Evolutionary conservation across 2,113 vertebrate genomes (phyloP).

Genomic region (Sebastes schlegelii): DNA sequence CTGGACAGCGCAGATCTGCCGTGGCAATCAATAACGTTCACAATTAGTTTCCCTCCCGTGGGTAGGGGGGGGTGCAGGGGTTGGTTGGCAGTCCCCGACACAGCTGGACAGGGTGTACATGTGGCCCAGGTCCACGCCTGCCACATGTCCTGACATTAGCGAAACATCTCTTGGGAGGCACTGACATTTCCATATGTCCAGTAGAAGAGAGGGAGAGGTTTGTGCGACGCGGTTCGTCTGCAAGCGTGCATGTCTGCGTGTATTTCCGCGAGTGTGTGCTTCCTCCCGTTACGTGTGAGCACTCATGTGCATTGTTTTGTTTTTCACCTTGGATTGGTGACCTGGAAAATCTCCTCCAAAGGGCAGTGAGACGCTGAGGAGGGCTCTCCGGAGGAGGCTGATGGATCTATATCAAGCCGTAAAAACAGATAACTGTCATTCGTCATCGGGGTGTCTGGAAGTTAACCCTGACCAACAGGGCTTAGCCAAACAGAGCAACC

Average conservation of each 20-base stretch:
- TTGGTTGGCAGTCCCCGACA: slow-evolving; percentile 60
- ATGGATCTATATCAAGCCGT: slow-evolving; percentile 75
- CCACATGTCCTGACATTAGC: slow-evolving; percentile 81
- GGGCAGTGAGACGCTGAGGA: slow-evolving; percentile 42
- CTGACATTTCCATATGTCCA: slow-evolving; percentile 79
- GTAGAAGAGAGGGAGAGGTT: slow-evolving; percentile 37
- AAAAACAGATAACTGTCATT: slow-evolving; percentile 81
- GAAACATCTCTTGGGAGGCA: slow-evolving; percentile 61
- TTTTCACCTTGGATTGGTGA: slow-evolving; percentile 80
- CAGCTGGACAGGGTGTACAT: slow-evolving; percentile 72
- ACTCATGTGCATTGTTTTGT: slow-evolving; percentile 62
- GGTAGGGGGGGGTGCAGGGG: slow-evolving; percentile 28
- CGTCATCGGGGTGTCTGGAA: slow-evolving; percentile 66
- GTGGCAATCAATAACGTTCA: slow-evolving; percentile 84
- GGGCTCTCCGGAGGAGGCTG: slow-evolving; percentile 60
- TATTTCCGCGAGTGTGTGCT: slow-evolving; percentile 1
- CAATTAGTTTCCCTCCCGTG: slow-evolving; percentile 82
- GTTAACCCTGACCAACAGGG: slow-evolving; percentile 75
- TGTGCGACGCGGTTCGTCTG: slow-evolving; percentile 24
- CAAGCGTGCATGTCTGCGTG: neutral
- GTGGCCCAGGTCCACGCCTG: slow-evolving; percentile 64
- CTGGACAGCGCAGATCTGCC: slow-evolving; percentile 74
- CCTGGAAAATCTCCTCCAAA: slow-evolving; percentile 79
- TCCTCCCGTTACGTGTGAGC: slow-evolving; percentile 27
- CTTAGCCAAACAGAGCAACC: slow-evolving; percentile 43